These are phyloP conservation scores for Vidua chalybeata DNA, from an alignment of 2,113 vertebrate species.

Conservation along the genomic window DNA sequence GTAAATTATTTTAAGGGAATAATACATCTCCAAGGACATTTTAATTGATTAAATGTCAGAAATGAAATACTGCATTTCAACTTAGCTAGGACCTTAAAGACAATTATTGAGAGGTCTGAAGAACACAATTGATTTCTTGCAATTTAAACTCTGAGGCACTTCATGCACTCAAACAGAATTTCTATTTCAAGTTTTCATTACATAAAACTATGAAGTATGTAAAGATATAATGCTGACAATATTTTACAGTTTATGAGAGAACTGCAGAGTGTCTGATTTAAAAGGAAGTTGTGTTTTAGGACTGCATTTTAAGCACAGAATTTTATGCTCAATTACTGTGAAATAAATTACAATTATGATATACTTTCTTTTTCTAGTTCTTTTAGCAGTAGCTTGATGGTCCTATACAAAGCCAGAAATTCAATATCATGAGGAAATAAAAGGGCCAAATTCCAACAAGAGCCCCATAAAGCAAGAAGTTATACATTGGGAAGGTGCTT, in stretches of 20 bases:
- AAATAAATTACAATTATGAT: background rate
- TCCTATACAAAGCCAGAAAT: background rate
- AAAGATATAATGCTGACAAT: background rate
- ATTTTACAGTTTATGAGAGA: background rate
- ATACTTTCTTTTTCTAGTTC: background rate
- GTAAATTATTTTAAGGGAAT: constrained; percentile 69
- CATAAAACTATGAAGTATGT: background rate
- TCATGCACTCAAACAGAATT: background rate
- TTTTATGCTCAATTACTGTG: background rate
- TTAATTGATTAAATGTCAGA: constrained; percentile 75
- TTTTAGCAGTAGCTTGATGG: background rate
- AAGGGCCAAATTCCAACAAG: background rate
- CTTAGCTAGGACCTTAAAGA: constrained; percentile 45
- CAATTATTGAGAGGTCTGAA: constrained; percentile 49
- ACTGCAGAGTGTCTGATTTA: background rate
- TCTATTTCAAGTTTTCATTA: background rate
- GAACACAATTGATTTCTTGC: constrained; percentile 40
- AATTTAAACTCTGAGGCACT: background rate
- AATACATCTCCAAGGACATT: constrained; percentile 71
- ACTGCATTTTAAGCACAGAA: background rate
- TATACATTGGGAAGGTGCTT: background rate
- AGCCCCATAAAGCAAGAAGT: background rate
- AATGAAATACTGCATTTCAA: constrained; percentile 76
- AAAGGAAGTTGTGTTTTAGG: background rate
- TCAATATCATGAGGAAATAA: background rate